Base-by-base conservation (phyloP, 1,140 invertebrate species). In the Trichoplusia ni region DNA sequence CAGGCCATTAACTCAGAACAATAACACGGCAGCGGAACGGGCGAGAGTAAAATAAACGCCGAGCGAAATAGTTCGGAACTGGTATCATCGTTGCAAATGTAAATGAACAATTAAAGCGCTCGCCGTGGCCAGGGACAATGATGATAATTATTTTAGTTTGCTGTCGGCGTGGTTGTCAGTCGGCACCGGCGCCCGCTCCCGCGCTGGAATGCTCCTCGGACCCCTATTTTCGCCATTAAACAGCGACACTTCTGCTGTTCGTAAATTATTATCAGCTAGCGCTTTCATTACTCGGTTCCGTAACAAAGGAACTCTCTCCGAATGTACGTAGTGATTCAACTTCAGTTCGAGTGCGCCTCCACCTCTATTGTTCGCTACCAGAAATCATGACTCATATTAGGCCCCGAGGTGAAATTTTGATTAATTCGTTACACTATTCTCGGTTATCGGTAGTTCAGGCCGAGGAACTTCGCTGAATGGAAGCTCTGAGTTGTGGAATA, bases 71-170 rank as follows among this genome's bases (percentile, higher is more conserved):
- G 88, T 89, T 90, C 81, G 73, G 75, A 88, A 89, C 84, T 83
- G 84, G 84, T 87, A 86, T 89, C 86, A 89, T 88, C 82, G 86
- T 83, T 88, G 85, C 84, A 87, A 89, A 89, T 90, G 84, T 90
- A 90, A 90, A 90, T 90, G 88, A 90, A 90, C 88, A 90, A 90
- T 90, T 90, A 89, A 88, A 90, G 76, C 81, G 81, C 83, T 84
- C 82, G 86, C 85, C 81, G 82, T 83, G 82, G 75, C 84, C 84
- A 82, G 82, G 82, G 77, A 89, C 88, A 89, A 86, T 89, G 84
- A 90, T 86, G 81, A 90, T 90, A 89, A 90, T 90, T 90, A 90
- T 90, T 90, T 90, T 86, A 90, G 88, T 89, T 90, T 77, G 86
- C 74, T 86, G 86, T 85, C 83, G 85, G 77, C 82, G 79, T 78